Base-by-base conservation (phyloP, 2,888 invertebrate species). In the Tridacna crocea region DNA sequence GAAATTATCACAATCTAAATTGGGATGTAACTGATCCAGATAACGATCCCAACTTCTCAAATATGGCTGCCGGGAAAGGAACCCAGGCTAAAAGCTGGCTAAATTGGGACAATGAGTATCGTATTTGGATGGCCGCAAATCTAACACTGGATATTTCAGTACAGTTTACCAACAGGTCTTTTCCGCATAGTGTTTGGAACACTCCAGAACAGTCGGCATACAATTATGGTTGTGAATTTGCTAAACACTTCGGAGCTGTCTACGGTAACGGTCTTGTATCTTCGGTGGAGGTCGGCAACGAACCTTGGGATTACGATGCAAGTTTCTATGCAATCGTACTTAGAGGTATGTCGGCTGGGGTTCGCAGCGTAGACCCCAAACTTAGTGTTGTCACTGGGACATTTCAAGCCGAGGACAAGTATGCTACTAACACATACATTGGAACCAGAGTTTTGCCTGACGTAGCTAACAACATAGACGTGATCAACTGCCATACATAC, bases 31-130 rank as follows among this genome's bases (percentile, higher is more conserved):
- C 75, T 6, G 88, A 88, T 73, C 91, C 91, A 0, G 89, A 88
- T 26, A 66, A 80, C 48, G 86, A 84, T 27, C 89, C 91, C 10
- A 77, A 85, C 51, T 91, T 87, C 75, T 27, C 22, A 13, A 22
- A 81, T 22, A 91, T 91, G 91, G 88, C 86, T 10, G 73, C 74
- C 13, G 88, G 88, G 6, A 68, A 88, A 15, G 90, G 91, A 15
- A 91, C 91, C 8, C 82, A 89, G 47, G 88, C 88, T 0, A 85
- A 79, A 61, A 72, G 84, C 36, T 91, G 91, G 91, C 55, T 91
- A 19, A 90, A 91, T 75, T 91, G 91, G 91, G 91, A 91, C 75
- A 84, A 12, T 13, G 91, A 91, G 83, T 91, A 91, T 66, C 46
- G 36, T 0, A 79, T 77, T 36, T 91, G 91, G 91, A 70, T 27